These are phyloP conservation scores for Nanger granti DNA, from an alignment of 2,113 vertebrate species.

Conservation along the genomic window DNA sequence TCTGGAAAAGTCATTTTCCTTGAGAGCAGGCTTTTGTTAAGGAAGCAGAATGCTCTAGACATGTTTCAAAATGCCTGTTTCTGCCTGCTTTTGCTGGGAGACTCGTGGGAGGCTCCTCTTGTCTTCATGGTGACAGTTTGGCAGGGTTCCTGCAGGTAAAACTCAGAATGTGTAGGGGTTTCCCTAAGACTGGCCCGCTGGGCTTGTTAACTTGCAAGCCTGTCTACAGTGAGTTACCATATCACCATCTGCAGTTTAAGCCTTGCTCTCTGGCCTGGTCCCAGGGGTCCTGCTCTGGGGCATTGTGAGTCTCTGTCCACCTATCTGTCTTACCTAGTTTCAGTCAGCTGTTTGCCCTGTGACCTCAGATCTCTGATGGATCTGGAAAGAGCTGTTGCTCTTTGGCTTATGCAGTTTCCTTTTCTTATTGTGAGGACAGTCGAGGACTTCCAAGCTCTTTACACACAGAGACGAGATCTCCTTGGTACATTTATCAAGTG, in stretches of 20 bases:
- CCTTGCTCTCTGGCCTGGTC: not conserved
- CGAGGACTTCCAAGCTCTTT: not conserved
- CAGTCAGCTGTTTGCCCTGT: not conserved
- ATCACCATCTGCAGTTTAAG: not conserved
- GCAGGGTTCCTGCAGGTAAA: not conserved
- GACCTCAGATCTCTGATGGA: not conserved
- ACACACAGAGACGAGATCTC: not conserved
- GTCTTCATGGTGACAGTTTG: not conserved
- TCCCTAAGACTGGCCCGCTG: accelerated
- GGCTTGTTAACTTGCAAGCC: not conserved
- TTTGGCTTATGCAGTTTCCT: not conserved
- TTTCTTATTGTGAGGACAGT: not conserved
- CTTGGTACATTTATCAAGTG: not conserved
- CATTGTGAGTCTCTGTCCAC: not conserved
- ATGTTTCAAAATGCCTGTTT: not conserved
- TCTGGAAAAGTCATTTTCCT: not conserved
- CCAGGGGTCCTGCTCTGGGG: not conserved
- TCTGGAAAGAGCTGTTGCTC: not conserved
- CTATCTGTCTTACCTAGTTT: not conserved
- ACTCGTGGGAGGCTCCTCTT: not conserved
- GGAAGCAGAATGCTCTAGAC: not conserved
- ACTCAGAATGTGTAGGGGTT: not conserved
- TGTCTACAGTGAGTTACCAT: not conserved
- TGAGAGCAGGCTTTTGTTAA: not conserved
- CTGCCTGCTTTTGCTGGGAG: not conserved